phyloP scores from a whole-genome alignment of 2,888 invertebrate genomes.

The Drosophila percnosoma region DNA sequence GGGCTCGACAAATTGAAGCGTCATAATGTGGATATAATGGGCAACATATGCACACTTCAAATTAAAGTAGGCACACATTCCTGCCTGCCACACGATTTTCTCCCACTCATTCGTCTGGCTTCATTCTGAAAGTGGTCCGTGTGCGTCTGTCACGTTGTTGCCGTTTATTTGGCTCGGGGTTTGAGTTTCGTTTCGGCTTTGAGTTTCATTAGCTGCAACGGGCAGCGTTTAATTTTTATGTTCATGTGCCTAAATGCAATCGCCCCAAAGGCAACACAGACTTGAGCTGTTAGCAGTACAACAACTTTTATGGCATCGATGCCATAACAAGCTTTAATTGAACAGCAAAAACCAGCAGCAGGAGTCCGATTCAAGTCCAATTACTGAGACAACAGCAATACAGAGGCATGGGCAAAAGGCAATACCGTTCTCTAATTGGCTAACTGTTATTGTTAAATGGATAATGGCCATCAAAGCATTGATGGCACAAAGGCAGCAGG shows the following conservation, averaged over 20 bases:
- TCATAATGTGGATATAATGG: constrained; percentile 70
- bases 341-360: constrained; percentile 46
- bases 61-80: constrained; percentile 55
- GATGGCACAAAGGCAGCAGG: constrained; percentile 22
- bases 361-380: not conserved
- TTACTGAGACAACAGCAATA: not conserved
- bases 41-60: constrained; percentile 74
- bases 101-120: constrained; percentile 19
- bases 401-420: constrained; percentile 38
- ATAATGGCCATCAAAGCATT: constrained; percentile 48
- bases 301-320: constrained; percentile 72
- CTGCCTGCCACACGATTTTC: not conserved
- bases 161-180: constrained; percentile 27
- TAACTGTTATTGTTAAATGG: constrained; percentile 73
- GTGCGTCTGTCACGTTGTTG: constrained; percentile 66
- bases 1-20: constrained; percentile 40
- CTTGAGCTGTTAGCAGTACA: constrained; percentile 30
- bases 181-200: constrained; percentile 21
- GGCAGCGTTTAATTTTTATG: constrained; percentile 73
- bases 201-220: constrained; percentile 76
- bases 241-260: constrained; percentile 73
- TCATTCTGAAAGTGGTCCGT: constrained; percentile 22
- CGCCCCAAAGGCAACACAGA: constrained; percentile 41
- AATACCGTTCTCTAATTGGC: constrained; percentile 70
- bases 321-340: constrained; percentile 72